Percentiles rank a stretch among this genome's conserved stretches.
These are phyloP conservation scores for Dicentrarchus labrax DNA, from an alignment of 2,113 vertebrate species.

Conservation along the genomic window DNA sequence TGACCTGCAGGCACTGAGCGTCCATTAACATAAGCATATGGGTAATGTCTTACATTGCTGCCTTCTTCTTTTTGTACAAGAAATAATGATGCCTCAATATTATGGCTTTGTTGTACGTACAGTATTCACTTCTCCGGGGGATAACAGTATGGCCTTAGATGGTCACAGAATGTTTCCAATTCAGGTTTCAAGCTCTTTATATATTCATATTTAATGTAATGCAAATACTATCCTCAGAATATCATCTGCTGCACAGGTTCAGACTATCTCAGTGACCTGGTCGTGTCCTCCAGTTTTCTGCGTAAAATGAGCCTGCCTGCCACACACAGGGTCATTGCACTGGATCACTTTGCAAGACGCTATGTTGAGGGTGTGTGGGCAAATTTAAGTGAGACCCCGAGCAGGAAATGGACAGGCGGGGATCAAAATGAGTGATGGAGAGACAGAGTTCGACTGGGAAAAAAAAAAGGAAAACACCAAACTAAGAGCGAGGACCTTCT, in stretches of 20 bases:
- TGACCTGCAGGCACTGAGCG: constrained; percentile 80
- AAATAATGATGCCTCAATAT: constrained; percentile 71
- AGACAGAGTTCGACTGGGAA: constrained; percentile 65
- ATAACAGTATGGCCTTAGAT: constrained; percentile 1
- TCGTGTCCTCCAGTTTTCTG: constrained; percentile 49
- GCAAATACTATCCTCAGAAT: constrained; percentile 18
- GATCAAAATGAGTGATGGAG: constrained; percentile 79
- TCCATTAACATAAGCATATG: constrained; percentile 80
- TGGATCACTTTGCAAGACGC: constrained; percentile 61
- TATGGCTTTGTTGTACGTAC: constrained; percentile 49
- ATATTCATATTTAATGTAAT: constrained; percentile 65
- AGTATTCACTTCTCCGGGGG: constrained; percentile 27
- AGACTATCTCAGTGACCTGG: constrained; percentile 45
- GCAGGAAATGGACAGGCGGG: constrained; percentile 83
- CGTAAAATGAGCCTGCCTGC: constrained; percentile 62
- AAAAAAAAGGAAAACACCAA: constrained; percentile 78
- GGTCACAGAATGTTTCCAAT: constrained; percentile 45
- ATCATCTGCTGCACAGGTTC: constrained; percentile 25
- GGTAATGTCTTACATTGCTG: constrained; percentile 75
- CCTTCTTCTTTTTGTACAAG: constrained; percentile 67
- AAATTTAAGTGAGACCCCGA: constrained; percentile 67
- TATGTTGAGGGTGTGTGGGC: constrained; percentile 64
- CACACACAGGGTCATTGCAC: constrained; percentile 66
- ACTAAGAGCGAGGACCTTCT: constrained; percentile 78
- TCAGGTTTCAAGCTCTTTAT: constrained; percentile 19